A percentile compares a stretch with the other conserved stretches of the same genome.
These are phyloP conservation scores for Leucophenga maculata DNA, from an alignment of 2,888 invertebrate genomes.

Conservation along the genomic window DNA sequence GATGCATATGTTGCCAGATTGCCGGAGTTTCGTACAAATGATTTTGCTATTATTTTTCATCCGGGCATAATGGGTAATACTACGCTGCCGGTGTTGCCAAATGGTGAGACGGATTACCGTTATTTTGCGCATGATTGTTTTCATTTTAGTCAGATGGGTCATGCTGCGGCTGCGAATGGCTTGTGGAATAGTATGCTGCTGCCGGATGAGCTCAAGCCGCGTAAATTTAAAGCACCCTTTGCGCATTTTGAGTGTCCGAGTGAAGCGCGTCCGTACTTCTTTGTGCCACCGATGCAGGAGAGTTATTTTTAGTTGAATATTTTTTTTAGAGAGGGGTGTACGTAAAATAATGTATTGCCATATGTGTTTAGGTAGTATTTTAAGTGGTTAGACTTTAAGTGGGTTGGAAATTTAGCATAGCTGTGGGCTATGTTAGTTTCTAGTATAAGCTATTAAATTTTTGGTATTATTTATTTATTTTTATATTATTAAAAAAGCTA, in stretches of 20 bases:
- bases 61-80: slow-evolving; percentile 67
- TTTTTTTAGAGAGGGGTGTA: background rate
- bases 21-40: slow-evolving; percentile 69
- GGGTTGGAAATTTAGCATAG: background rate
- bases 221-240: slow-evolving; percentile 35
- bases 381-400: background rate
- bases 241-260: slow-evolving; percentile 65
- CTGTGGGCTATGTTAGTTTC: slow-evolving; percentile 1
- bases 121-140: slow-evolving; percentile 77
- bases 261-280: slow-evolving; percentile 61
- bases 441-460: background rate
- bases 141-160: slow-evolving; percentile 76
- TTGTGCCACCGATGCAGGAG: slow-evolving; percentile 54
- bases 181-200: slow-evolving; percentile 76
- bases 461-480: background rate
- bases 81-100: slow-evolving; percentile 63
- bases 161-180: slow-evolving; percentile 74
- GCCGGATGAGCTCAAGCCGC: slow-evolving; percentile 71
- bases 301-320: background rate
- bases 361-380: background rate
- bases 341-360: slow-evolving; percentile 9
- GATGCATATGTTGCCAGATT: slow-evolving; percentile 73
- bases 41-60: slow-evolving; percentile 76
- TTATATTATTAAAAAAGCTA: too few relatives aligned
- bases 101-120: slow-evolving; percentile 73